These are phyloP conservation scores for Erpetoichthys calabaricus DNA, from an alignment of 2,797 vertebrate genomes.

Conservation along the genomic window DNA sequence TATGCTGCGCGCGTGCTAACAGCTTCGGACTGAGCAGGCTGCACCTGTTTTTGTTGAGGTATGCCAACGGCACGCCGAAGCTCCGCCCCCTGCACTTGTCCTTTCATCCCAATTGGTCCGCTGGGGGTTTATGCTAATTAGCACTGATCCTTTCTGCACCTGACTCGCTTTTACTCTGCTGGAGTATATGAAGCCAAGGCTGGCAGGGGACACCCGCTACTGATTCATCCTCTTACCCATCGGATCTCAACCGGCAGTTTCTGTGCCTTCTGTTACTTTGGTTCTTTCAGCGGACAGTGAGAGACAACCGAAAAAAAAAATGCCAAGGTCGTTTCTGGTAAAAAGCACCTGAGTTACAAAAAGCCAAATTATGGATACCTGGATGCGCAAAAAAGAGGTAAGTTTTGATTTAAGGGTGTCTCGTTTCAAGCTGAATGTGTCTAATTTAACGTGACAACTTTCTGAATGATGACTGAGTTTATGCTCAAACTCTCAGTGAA, in stretches of 20 bases:
- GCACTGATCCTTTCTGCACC: slow-evolving; percentile 36
- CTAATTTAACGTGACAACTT: no score
- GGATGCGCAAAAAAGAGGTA: slow-evolving; percentile 38
- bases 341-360: slow-evolving; percentile 52
- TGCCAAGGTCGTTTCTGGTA: slow-evolving; percentile 70
- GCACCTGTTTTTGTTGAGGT: slow-evolving; percentile 47
- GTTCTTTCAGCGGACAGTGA: no score
- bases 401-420: slow-evolving; percentile 4
- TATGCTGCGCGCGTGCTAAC: not conserved
- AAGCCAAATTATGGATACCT: slow-evolving; percentile 43
- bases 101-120: slow-evolving; percentile 39
- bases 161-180: slow-evolving; percentile 26
- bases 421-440: no score
- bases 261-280: no score
- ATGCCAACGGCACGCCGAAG: slow-evolving; percentile 23
- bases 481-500: no score
- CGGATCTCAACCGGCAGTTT: no score
- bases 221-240: slow-evolving; percentile 16
- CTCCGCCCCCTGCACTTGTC: slow-evolving; percentile 36
- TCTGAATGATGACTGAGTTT: no score
- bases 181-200: slow-evolving; percentile 21
- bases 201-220: slow-evolving; percentile 20
- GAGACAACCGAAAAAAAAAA: slow-evolving; percentile 18
- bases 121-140: slow-evolving; percentile 44
- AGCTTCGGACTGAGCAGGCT: slow-evolving; percentile 7